Conservation (phyloP, 2,888 invertebrate genomes). For the Calephelis perditalis region DNA sequence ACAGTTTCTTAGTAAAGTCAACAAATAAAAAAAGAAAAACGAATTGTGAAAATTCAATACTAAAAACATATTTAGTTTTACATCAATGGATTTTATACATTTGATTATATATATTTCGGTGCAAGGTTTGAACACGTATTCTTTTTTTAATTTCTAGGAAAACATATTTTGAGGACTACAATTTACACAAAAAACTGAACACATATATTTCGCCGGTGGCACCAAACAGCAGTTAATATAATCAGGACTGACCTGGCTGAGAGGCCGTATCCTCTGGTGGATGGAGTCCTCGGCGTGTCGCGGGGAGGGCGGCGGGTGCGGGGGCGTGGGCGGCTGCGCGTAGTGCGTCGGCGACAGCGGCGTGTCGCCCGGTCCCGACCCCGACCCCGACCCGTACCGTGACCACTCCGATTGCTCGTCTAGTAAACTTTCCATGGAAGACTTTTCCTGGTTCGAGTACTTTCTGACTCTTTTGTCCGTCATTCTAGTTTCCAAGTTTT, state of each 20-base stretch:
- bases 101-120: too few relatives aligned
- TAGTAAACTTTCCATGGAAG: slow-evolving; percentile 79
- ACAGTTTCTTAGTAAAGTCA: too few relatives aligned
- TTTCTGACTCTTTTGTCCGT: slow-evolving; percentile 59
- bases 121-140: too few relatives aligned
- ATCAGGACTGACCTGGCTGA: slow-evolving; percentile 89
- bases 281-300: slow-evolving; percentile 93
- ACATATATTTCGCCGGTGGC: too few relatives aligned
- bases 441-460: slow-evolving; percentile 72
- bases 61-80: too few relatives aligned
- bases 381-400: slow-evolving; percentile 65
- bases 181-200: too few relatives aligned
- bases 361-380: slow-evolving; percentile 61
- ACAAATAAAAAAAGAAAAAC: too few relatives aligned
- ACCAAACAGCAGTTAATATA: slow-evolving; percentile 13
- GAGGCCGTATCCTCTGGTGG: slow-evolving; percentile 91
- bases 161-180: too few relatives aligned
- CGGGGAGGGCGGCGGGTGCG: slow-evolving; percentile 95
- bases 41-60: too few relatives aligned
- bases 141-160: too few relatives aligned
- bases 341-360: slow-evolving; percentile 94
- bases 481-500: slow-evolving; percentile 78
- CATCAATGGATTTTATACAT: too few relatives aligned
- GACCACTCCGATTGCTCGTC: slow-evolving; percentile 73
- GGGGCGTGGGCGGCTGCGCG: slow-evolving; percentile 94